Evolutionary conservation across 1,140 invertebrate species (phyloP).

Genomic region (Drosophila nasuta): DNA sequence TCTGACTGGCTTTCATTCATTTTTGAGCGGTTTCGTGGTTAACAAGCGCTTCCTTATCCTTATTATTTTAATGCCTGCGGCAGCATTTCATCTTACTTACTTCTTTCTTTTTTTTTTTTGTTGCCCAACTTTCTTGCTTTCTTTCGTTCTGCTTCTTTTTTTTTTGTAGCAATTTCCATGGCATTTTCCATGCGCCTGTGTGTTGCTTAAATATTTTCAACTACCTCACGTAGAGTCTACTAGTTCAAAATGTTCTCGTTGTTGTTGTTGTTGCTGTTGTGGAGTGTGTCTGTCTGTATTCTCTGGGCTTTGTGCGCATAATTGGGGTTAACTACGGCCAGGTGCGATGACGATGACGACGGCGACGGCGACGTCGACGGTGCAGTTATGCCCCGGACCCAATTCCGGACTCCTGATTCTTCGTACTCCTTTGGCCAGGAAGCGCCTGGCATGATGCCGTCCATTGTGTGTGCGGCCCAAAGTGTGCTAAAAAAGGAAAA

Average conservation of each 20-base stretch:
- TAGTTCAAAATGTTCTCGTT: conserved; percentile 22
- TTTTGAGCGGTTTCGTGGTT: conserved; percentile 82
- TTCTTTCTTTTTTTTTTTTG: conserved; percentile 49
- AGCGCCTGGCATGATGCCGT: conserved; percentile 33
- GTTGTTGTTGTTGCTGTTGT: conserved; percentile 3
- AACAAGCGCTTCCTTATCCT: conserved; percentile 83
- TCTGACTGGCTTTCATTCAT: conserved; percentile 69
- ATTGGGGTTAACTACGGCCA: conserved; percentile 79
- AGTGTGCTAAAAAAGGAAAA: conserved; percentile 80
- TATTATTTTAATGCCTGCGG: conserved; percentile 83
- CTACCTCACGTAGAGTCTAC: conserved; percentile 50
- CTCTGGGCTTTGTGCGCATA: conserved; percentile 66
- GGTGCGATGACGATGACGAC: conserved; percentile 31
- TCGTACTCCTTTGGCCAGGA: conserved; percentile 10
- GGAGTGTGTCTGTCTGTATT: conserved; percentile 19
- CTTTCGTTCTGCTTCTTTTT: conserved; percentile 3
- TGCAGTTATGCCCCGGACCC: conserved; percentile 18
- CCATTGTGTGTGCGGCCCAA: conserved; percentile 68
- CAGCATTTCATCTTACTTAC: conserved; percentile 81
- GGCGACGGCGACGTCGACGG: not conserved
- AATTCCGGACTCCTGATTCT: conserved; percentile 6
- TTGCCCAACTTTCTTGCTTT: conserved; percentile 23
- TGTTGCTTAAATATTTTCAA: conserved; percentile 77
- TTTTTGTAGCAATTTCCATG: conserved; percentile 35
- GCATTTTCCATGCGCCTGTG: conserved; percentile 41